Base-by-base conservation (phyloP, 2,113 vertebrate genomes). In the Rhinichthys klamathensis region DNA sequence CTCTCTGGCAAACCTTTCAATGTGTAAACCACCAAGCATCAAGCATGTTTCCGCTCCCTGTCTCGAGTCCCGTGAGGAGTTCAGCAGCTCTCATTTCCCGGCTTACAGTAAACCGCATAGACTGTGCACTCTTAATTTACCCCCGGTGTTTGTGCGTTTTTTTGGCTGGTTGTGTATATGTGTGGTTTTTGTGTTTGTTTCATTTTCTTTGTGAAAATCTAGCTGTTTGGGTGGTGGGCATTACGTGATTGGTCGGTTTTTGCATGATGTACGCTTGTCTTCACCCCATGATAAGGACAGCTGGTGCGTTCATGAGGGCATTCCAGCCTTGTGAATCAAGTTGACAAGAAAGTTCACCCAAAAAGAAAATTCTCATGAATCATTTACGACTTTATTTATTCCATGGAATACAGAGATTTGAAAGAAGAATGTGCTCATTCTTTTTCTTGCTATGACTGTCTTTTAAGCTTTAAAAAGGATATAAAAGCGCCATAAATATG, bases 1-100 rank as follows among this genome's bases (percentile, higher is more conserved):
- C 73, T 58, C 41, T 86, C 25, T 82, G 41, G 90, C 92, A 93
- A 94, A 92, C 92, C 93, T 93, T 91, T 93, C 90, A 93, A 35
- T 80, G 27, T 80, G 23, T 63, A 77, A 76, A 76, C 54, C 78
- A 7, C 27, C 67, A 75, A 60, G 67, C 84, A 82, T 82, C 58
- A 82, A 76, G 67, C 84, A 82, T 82, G 61, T 69, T 41, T 44
- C 63, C 18, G 4, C 51, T 41, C 61, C 15, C 60, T 65, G 58
- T 80, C 61, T 80, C 38, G 3, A 35, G 58, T 72, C 49, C 27
- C 30, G 54, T 18, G 23, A n/a, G 44, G 73, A 30, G 70, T 83
- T 61, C 25, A 70, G 51, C 63, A 44, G 63, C 86, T 63, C 74
- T 88, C 76, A 38, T 82, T 72, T 44, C 65, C 80, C 49, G 8